These are phyloP conservation scores for Oriolus oriolus DNA, from an alignment of 2,113 vertebrate species.

Conservation along the genomic window DNA sequence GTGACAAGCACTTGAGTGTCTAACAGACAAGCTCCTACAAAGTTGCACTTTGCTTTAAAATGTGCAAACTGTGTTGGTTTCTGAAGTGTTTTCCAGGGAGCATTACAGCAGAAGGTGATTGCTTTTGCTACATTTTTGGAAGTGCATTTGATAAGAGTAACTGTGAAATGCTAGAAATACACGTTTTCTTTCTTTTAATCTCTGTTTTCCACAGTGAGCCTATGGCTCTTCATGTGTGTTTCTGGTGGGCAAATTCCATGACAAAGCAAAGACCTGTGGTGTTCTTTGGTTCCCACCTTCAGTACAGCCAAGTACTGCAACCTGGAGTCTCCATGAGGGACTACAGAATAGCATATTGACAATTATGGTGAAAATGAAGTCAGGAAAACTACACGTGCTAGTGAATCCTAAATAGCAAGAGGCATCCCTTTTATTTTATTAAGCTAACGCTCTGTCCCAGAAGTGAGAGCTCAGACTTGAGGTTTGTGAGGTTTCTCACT, in stretches of 20 bases:
- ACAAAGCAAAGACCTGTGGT: not conserved
- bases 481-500: not conserved
- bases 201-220: not conserved
- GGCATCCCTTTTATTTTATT: not conserved
- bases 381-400: not conserved
- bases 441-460: not conserved
- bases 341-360: not conserved
- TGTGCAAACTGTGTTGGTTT: not conserved
- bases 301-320: not conserved
- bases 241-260: not conserved
- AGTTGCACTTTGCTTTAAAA: not conserved
- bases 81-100: not conserved
- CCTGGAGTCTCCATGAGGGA: not conserved
- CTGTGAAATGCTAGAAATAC: not conserved
- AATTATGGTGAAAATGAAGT: not conserved
- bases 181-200: not conserved
- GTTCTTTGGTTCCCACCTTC: not conserved
- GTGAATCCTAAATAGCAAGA: not conserved
- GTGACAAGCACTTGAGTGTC: not conserved
- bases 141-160: not conserved
- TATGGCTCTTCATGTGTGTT: not conserved
- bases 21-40: not conserved
- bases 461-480: not conserved
- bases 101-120: not conserved
- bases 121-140: not conserved